Conservation (phyloP, 2,797 vertebrate genomes). For the Chelon labrosus region DNA sequence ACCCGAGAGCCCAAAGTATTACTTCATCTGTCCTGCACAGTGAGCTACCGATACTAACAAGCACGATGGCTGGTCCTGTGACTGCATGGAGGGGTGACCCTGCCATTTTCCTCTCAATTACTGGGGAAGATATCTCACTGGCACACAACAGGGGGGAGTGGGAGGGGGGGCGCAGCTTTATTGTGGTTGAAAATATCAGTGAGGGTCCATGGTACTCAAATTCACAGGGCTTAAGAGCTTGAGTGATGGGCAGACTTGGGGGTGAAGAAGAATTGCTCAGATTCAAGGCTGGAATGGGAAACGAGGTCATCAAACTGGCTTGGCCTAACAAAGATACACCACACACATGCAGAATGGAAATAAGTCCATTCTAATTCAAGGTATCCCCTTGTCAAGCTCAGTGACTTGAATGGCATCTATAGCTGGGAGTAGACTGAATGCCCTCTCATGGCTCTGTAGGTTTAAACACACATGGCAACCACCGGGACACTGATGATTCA, state of each 20-base stretch:
- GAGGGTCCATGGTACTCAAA: conserved; percentile 47
- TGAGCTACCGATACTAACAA: conserved; percentile 43
- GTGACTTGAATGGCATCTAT: conserved; percentile 47
- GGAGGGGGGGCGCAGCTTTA: conserved; percentile 16
- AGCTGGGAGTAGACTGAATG: conserved; percentile 7
- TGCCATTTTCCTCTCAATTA: conserved; percentile 60
- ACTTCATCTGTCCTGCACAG: conserved; percentile 20
- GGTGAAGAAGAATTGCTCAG: conserved; percentile 14
- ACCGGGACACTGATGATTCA: conserved; percentile 27
- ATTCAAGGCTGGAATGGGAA: conserved; percentile 33
- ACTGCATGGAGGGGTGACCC: conserved; percentile 46
- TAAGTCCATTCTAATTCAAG: conserved; percentile 43
- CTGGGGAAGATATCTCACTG: conserved; percentile 41
- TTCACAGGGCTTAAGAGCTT: conserved; percentile 44
- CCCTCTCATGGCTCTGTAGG: conserved; percentile 7
- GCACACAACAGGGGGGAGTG: conserved; percentile 13
- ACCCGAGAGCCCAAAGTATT: conserved; percentile 11
- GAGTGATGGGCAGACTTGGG: conserved; percentile 32
- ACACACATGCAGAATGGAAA: conserved; percentile 37
- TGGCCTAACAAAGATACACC: conserved; percentile 28
- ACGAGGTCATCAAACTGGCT: conserved; percentile 41
- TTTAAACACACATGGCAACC: conserved; percentile 20
- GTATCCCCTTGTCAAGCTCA: conserved; percentile 26
- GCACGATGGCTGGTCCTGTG: conserved; percentile 29
- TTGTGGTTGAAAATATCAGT: conserved; percentile 64